Evolutionary conservation across 2,888 invertebrate genomes (phyloP), one percentile per base, ranked within the genome.

Genomic region (Rutpela maculata): DNA sequence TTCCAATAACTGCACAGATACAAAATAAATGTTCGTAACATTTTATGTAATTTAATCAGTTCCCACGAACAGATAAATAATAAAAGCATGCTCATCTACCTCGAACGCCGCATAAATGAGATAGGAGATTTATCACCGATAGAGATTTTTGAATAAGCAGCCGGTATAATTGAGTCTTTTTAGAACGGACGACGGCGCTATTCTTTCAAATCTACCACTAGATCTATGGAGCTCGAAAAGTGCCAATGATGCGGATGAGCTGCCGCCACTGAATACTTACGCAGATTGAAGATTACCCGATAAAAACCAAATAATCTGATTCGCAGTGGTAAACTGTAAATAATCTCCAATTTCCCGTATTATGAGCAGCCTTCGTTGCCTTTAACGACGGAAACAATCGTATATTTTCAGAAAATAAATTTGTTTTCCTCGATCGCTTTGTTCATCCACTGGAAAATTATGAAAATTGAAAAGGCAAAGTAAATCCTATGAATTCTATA

Each of bases 391-490:
- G 59, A 50, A 56, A 74, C 77, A 67, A 73, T 76, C 66, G 69
- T 22, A 74, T 78, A 71, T 80, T 77, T 74, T 65, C 55, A 55
- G 78, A 83, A 84, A 84, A 85, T 81, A 81, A 86, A 85, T 84
- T 85, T 82, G 83, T 85, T 84, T 83, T 82, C 81, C 78, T 78
- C 73, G 82, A 84, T 85, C 84, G 85, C 83, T 85, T 84, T 86
- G 86, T 86, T 85, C 85, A 81, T 81, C 82, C 82, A 68, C 82
- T 85, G 87, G 87, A 88, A 89, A 89, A 88, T 89, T 89, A 89
- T 89, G 89, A 88, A 88, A 89, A 88, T 89, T 88, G 88, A 88
- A 88, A 88, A 85, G 85, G 84, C 81, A 35, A 35, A 35, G 31
- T 62, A 62, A 62, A 62, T 31, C 31, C 26, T 15, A 22, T 17